phyloP scores from a whole-genome alignment of 2,113 vertebrate genomes.

The Prolemur simus region DNA sequence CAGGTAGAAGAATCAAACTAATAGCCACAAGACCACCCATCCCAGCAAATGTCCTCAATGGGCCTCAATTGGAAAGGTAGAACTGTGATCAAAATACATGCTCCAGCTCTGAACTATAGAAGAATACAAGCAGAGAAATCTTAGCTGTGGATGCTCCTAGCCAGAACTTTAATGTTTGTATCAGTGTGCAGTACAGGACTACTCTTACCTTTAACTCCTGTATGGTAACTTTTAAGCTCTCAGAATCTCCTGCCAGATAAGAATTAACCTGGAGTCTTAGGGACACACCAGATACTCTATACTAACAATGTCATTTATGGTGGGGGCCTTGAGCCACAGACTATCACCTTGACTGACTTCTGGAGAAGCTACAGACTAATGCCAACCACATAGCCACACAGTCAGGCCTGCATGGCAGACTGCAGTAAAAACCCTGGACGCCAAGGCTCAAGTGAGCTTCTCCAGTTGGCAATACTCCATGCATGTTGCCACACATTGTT shows the following conservation, averaged over 20 bases:
- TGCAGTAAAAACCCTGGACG: not conserved
- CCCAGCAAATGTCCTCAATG: not conserved
- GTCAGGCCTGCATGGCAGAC: not conserved
- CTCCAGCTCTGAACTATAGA: not conserved
- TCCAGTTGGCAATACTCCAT: not conserved
- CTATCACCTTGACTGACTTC: not conserved
- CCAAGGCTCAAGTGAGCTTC: not conserved
- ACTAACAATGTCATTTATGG: not conserved
- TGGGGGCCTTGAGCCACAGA: not conserved
- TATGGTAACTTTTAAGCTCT: not conserved
- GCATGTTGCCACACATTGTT: accelerated
- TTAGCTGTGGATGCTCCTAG: not conserved
- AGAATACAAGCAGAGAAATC: not conserved
- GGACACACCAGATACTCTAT: not conserved
- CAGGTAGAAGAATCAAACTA: not conserved
- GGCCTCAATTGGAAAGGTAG: not conserved
- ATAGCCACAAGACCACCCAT: not conserved
- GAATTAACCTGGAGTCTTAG: not conserved
- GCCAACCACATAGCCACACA: not conserved
- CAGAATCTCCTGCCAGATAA: not conserved
- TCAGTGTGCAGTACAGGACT: not conserved
- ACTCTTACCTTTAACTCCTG: not conserved
- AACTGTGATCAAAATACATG: not conserved
- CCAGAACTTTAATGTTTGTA: not conserved
- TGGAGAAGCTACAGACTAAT: not conserved